Evolutionary conservation across 2,888 invertebrate genomes (phyloP), one percentile per base, ranked within the genome.

Genomic region (Plusia festucae): DNA sequence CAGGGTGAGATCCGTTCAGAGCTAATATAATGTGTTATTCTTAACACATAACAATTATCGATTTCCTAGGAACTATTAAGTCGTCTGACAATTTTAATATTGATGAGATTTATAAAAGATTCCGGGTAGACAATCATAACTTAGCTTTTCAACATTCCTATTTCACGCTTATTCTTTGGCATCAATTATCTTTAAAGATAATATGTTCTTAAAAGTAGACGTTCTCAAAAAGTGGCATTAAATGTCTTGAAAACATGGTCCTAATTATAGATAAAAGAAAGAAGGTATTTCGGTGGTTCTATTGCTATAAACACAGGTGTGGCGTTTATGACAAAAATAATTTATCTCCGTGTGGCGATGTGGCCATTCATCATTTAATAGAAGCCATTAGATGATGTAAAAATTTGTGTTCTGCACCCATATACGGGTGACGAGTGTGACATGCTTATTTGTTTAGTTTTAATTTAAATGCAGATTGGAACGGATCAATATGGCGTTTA

Each of bases 31-130:
- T 88, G 84, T 82, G 68, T 85, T 77, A 86, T 90, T 90, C 86
- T 88, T 87, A 65, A 75, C 81, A 77, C 84, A 82, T 81, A 78
- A 40, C 77, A 82, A 86, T 90, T 88, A 87, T 79, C 65, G 53
- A 81, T 81, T 92, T 92, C 92, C 85, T 83, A 79, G 89, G 89
- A 91, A 71, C 76, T 78, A 64, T 80, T 76, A 82, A 81, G 80
- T 81, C 67, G 73, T 79, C 69, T 79, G 76, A 72, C 70, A 68
- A 73, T 82, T 81, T 86, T 82, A 87, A 87, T 87, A 88, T 87
- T 83, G 76, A 88, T 88, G 85, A 82, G 73, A 66, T 82, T 76
- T 66, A 73, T 67, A 62, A 65, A 63, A 65, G 76, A 84, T 89
- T 90, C 89, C 88, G 88, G 86, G 82, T 88, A 82, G 73, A 74